These are phyloP conservation scores for Terebella lapidaria DNA, from an alignment of 2,888 invertebrate genomes.

Conservation along the genomic window DNA sequence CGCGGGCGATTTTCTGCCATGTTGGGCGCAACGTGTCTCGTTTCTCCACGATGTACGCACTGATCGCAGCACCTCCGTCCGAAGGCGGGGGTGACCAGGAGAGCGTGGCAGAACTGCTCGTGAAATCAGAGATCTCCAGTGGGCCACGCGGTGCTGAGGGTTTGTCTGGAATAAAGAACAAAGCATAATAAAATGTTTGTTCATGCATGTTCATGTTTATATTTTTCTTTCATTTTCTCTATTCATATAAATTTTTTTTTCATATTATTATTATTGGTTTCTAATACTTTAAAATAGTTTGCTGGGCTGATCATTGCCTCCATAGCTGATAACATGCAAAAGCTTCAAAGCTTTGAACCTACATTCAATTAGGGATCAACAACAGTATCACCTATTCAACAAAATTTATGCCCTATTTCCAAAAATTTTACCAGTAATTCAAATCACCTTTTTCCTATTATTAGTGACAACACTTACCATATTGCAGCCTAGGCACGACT, in stretches of 20 bases:
- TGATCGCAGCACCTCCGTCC: constrained; percentile 84
- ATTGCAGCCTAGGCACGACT: constrained; percentile 17
- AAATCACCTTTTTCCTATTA: no score
- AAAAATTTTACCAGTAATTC: no score
- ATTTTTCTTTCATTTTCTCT: background rate
- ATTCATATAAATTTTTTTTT: background rate
- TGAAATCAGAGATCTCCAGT: constrained; percentile 54
- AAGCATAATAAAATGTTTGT: no score
- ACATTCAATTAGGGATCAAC: no score
- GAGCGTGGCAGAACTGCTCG: constrained; percentile 56
- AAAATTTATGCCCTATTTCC: no score
- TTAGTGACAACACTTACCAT: constrained; percentile 15
- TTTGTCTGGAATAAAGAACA: constrained; percentile 12
- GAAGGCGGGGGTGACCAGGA: constrained; percentile 83
- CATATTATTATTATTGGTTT: background rate
- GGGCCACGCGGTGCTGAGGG: constrained; percentile 72
- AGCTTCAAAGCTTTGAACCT: no score
- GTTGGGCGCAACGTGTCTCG: constrained; percentile 64
- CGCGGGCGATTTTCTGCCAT: constrained; percentile 87
- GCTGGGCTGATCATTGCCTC: no score
- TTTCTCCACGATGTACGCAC: constrained; percentile 80
- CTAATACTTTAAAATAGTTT: background rate
- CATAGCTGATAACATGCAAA: no score
- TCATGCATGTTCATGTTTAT: no score
- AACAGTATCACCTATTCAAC: no score